Evolutionary conservation across 2,888 invertebrate genomes (phyloP).

Genomic region (Drosophila multiciliata): DNA sequence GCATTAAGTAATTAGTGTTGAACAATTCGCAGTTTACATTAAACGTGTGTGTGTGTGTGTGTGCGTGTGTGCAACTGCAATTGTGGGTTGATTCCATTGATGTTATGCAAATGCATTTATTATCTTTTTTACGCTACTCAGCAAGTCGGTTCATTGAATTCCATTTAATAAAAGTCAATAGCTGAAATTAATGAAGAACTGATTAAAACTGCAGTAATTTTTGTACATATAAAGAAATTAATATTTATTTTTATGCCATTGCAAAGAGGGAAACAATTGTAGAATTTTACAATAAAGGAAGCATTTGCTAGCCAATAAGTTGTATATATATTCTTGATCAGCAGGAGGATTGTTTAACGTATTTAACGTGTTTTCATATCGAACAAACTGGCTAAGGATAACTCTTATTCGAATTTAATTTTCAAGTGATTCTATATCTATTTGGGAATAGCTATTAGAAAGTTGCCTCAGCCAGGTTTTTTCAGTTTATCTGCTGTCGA

Average conservation of each 20-base stretch:
- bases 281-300: background rate
- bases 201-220: background rate
- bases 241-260: background rate
- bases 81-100: slow-evolving; percentile 29
- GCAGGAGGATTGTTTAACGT: background rate
- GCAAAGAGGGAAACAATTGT: fast-evolving
- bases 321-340: background rate
- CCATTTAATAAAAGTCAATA: slow-evolving; percentile 6
- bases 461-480: background rate
- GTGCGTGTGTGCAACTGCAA: slow-evolving; percentile 17
- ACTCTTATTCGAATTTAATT: background rate
- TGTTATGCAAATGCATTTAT: slow-evolving; percentile 33
- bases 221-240: background rate
- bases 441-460: background rate
- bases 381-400: background rate
- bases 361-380: background rate
- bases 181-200: background rate
- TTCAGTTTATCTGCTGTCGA: background rate
- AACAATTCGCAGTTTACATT: slow-evolving; percentile 55
- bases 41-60: background rate
- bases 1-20: slow-evolving; percentile 75
- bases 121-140: background rate
- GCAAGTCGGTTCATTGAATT: slow-evolving; percentile 9
- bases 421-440: background rate
- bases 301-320: background rate